These are phyloP conservation scores for Takifugu flavidus DNA, from an alignment of 2,113 vertebrate species.

Conservation along the genomic window DNA sequence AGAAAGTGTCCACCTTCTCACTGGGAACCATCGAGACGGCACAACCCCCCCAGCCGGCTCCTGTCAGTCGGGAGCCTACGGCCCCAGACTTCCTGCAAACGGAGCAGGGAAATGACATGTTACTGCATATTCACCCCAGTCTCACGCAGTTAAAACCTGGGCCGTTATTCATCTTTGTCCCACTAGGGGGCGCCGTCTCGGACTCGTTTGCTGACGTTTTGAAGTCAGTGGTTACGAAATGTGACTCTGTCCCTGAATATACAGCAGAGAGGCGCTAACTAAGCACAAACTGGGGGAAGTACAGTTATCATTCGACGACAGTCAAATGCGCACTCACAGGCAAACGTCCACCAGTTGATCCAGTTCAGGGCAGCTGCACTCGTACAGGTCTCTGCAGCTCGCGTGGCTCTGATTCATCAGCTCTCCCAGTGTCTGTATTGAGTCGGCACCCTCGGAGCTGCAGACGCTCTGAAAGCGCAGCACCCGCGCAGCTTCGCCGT, in stretches of 20 bases:
- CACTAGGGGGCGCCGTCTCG: too few species aligned
- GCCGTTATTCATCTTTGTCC: too few species aligned
- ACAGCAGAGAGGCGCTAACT: too few species aligned
- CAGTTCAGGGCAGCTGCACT: conserved; percentile 94
- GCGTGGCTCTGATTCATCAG: conserved; percentile 92
- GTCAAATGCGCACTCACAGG: conserved; percentile 78
- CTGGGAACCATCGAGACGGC: conserved; percentile 90
- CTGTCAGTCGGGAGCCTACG: conserved; percentile 90
- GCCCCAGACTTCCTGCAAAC: conserved; percentile 85
- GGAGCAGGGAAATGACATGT: conserved; percentile 29
- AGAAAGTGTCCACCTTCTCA: conserved; percentile 81
- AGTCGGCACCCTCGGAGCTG: conserved; percentile 72
- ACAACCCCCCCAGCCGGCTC: conserved; percentile 98
- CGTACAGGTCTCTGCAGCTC: conserved; percentile 92
- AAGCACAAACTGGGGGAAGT: not conserved
- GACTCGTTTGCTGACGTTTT: too few species aligned
- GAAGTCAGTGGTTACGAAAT: too few species aligned
- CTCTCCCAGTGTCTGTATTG: conserved; percentile 81
- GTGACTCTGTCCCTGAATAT: too few species aligned
- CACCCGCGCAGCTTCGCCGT: conserved; percentile 88
- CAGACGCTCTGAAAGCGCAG: conserved; percentile 86
- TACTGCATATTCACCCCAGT: not conserved
- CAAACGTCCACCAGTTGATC: conserved; percentile 92
- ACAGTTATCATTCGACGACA: not conserved
- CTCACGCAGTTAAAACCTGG: not conserved